Evolutionary conservation across 2,797 vertebrate species (phyloP).

Genomic region (Spondyliosoma cantharus): DNA sequence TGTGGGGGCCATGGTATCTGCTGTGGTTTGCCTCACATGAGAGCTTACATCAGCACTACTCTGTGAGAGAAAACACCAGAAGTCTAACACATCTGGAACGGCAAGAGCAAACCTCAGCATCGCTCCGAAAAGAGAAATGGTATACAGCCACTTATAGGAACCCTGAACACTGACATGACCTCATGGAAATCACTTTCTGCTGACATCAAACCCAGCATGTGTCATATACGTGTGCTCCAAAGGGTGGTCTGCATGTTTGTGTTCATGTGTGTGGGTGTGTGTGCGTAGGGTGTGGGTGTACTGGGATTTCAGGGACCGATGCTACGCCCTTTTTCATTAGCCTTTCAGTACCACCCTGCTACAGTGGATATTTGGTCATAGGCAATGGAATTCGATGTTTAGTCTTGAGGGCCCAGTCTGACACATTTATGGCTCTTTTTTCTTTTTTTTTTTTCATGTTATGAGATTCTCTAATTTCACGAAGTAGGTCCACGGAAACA

Average conservation of each 20-base stretch:
- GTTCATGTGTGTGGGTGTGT: constrained; percentile 24
- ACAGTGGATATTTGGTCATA: constrained; percentile 48
- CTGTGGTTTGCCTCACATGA: constrained; percentile 13
- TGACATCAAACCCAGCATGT: constrained; percentile 49
- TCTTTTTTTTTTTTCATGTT: not conserved
- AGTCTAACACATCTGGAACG: not conserved
- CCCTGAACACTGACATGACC: constrained; percentile 21
- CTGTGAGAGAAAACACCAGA: constrained; percentile 25
- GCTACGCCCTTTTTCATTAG: constrained; percentile 70
- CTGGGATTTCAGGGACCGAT: constrained; percentile 64
- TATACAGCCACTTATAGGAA: constrained; percentile 31
- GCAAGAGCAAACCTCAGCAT: constrained; percentile 46
- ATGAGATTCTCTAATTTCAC: not conserved
- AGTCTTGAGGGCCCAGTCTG: constrained; percentile 39
- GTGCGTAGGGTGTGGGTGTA: constrained; percentile 65
- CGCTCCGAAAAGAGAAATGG: constrained; percentile 16
- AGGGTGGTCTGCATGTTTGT: constrained; percentile 55
- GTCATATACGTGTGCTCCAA: constrained; percentile 43
- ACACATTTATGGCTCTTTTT: constrained; percentile 24
- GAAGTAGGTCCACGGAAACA: not conserved
- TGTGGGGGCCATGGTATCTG: not conserved
- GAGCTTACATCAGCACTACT: constrained; percentile 12
- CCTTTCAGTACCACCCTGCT: constrained; percentile 72
- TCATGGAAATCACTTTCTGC: constrained; percentile 51
- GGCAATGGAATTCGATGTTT: constrained; percentile 65